Percentiles rank a stretch among this genome's conserved stretches.
These are phyloP conservation scores for Haliclystus octoradiatus DNA, from an alignment of 30 jellyfish, hydroid and myxozoan species.

Conservation along the genomic window DNA sequence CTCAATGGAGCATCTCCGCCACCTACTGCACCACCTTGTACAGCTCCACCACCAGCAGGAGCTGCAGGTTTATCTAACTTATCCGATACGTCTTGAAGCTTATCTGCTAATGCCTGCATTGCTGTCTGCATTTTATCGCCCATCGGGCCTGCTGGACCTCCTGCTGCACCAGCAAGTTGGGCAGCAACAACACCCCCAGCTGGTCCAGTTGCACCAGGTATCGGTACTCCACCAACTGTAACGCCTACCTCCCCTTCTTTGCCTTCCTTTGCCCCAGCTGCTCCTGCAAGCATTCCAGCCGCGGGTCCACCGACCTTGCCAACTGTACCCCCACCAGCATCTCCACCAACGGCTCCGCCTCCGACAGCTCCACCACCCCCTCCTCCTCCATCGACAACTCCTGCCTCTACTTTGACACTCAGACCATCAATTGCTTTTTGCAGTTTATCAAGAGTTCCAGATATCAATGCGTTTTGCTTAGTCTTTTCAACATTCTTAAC, in stretches of 20 bases:
- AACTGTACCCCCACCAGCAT: conserved; percentile 1
- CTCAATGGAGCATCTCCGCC: conserved; percentile 35
- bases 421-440: conserved; percentile 67
- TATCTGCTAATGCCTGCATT: conserved; percentile 67
- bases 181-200: conserved; percentile 18
- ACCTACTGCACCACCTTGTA: conserved; percentile 4
- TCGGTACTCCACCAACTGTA: conserved; percentile 15
- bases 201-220: conserved; percentile 27
- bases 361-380: background rate
- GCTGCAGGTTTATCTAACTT: background rate
- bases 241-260: conserved; percentile 9
- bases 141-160: conserved; percentile 43
- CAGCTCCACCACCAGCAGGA: conserved; percentile 4
- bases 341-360: background rate
- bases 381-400: conserved; percentile 27
- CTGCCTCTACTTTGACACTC: conserved; percentile 56
- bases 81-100: conserved; percentile 15
- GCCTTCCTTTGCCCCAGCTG: background rate
- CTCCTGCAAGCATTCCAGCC: conserved; percentile 2
- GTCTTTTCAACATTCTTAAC: conserved; percentile 67
- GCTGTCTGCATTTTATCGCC: conserved; percentile 61
- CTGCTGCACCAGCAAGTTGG: conserved; percentile 23
- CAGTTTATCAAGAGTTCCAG: conserved; percentile 55
- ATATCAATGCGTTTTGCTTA: conserved; percentile 56
- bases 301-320: conserved; percentile 16